Base-by-base conservation (phyloP, 2,888 invertebrate species). In the Lottia scabra region DNA sequence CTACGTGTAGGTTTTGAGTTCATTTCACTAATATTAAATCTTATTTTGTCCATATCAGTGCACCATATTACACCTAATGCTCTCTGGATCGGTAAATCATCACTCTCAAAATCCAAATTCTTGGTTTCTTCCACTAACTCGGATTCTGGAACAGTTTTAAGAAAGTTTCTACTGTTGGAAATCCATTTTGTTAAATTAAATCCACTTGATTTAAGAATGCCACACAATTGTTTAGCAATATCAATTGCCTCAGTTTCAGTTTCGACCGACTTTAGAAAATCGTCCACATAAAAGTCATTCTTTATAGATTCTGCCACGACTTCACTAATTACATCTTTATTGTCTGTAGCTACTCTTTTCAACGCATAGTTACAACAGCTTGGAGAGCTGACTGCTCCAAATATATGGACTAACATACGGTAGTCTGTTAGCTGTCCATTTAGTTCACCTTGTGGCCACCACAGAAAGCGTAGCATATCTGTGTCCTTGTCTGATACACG, bases 261-360 rank as follows among this genome's bases (percentile, higher is more conserved):
- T 56, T 66, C 10, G 0, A 75, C 70, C 13, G 74, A 77, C 43
- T 68, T 75, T 62, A 77, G 48, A 46, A 71, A 75, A 63, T 77
- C 75, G 65, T 73, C 75, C 0, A 73, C 73, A 48, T n/a, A n/a
- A n/a, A n/a, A n/a, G n/a, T n/a, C n/a, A n/a, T n/a, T n/a, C n/a
- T n/a, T n/a, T n/a, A n/a, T 48, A n/a, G 48, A 16, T n/a, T 48
- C 16, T n/a, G 19, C 19, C 16, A 48, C 48, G 16, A 75, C 74
- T 16, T 43, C 43, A 5, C 56, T 27, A 46, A 46, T 46, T 8
- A 46, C 48, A 5, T 67, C 19, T 15, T 46, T 19, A 27, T 67
- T 46, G 30, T 67, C 67, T 26, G n/a, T 3, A 2, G 67, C 48
- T 27, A 56, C 56, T 46, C 48, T 46, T 38, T 48, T 16, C 4